Evolutionary conservation across 2,888 invertebrate species (phyloP), one percentile per base, ranked within the genome.

Genomic region (Luperina nickerlii): DNA sequence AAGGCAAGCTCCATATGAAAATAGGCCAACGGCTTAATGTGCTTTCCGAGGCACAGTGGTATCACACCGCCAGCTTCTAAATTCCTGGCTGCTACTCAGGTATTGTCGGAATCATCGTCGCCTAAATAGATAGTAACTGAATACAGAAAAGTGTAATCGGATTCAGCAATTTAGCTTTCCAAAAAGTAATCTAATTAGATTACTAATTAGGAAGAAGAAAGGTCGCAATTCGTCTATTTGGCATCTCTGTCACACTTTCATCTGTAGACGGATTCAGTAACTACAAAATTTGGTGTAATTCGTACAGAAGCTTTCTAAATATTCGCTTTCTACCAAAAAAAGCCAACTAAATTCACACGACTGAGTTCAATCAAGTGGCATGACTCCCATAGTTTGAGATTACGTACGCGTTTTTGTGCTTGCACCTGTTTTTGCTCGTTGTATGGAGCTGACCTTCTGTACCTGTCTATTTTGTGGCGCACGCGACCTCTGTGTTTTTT

Each of bases 401-500:
- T 66, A 66, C 2, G 38, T 48, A 48, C 9, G 8, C 32, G 1
- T 62, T 6, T 32, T 7, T 6, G 62, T 18, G 27, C 60, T 7
- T 8, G 8, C 3, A 7, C 1, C 3, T 18, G 0, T n/a, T 60
- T 45, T 48, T 1, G 24, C 4, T 27, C 5, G 0, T 57, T 54
- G 15, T 24, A 54, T 54, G 0, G 6, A 48, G 3, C 6, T 0
- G 24, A 15, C 38, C 38, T 65, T 81, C 77, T 77, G 27, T 57
- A 62, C 8, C 9, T 20, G 6, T 24, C 18, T 69, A 18, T 13
- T 57, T 2, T n/a, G 38, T 77, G 81, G 13, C 72, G 1, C 60
- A 51, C 60, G 32, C 80, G 78, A 74, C 81, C 79, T 71, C 66
- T 80, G 45, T 86, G 72, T 84, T 86, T 81, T 81, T 81, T 81